Base-by-base conservation (phyloP, 2,888 invertebrate genomes). In the Melipona bicolor region DNA sequence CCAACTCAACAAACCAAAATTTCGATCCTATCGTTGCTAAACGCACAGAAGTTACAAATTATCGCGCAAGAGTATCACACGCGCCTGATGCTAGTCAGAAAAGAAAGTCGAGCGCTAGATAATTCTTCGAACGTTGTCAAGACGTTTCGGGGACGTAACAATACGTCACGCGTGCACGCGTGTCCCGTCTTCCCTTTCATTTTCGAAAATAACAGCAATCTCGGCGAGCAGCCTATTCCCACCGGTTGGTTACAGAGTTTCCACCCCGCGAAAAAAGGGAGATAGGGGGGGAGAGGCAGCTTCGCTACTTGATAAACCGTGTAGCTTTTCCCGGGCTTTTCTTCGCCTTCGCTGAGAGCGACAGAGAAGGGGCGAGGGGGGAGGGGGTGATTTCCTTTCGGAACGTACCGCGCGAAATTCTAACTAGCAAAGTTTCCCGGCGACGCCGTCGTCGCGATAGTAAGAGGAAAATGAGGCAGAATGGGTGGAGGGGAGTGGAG, bases 381-480 rank as follows among this genome's bases (percentile, higher is more conserved):
- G 9, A 79, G 84, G 67, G 79, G 88, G 81, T 81, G 90, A 88
- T 90, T 88, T 87, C 91, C 87, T 90, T 91, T 91, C 84, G 88
- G 82, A 83, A 87, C 79, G 86, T 82, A 86, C 77, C 80, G 83
- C 77, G 90, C 83, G 88, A 89, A 90, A 90, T 90, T 91, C 86
- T 91, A 91, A 91, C 91, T 91, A 89, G 91, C 86, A 90, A 91
- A 91, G 87, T 91, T 90, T 85, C 72, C 81, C 80, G 72, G 69
- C 64, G 73, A 77, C 79, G 52, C 36, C 50, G 74, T 54, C 75
- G 61, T 72, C 72, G 65, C 72, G 68, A 78, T 69, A 83, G 82
- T 50, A 79, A 81, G 79, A 75, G 76, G 83, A 79, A 79, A 80
- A 81, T 65, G 76, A 81, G 77, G 62, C 71, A 52, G 52, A n/a